These are phyloP conservation scores for Sebastes matsubarae DNA, from an alignment of 2,797 vertebrate species.

Conservation along the genomic window DNA sequence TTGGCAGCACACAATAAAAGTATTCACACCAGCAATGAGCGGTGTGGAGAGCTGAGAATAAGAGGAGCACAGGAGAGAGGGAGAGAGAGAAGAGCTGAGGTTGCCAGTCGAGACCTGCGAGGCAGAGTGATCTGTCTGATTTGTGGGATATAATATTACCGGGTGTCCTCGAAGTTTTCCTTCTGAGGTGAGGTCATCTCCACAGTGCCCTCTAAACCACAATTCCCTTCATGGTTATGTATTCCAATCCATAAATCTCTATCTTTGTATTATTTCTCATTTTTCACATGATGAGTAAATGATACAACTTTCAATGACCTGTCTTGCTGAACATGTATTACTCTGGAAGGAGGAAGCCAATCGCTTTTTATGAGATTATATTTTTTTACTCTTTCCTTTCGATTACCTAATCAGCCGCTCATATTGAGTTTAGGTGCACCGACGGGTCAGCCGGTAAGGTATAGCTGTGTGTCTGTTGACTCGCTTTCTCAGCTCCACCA, in stretches of 20 bases:
- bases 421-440: slow-evolving; percentile 54
- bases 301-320: slow-evolving; percentile 6
- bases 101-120: slow-evolving; percentile 46
- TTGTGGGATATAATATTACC: slow-evolving; percentile 51
- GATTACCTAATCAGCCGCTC: slow-evolving; percentile 58
- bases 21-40: slow-evolving; percentile 77
- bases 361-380: slow-evolving; percentile 36
- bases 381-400: slow-evolving; percentile 42
- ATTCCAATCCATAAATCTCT: slow-evolving; percentile 14
- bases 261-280: background rate
- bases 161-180: slow-evolving; percentile 36
- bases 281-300: slow-evolving; percentile 20
- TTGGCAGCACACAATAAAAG: slow-evolving; percentile 80
- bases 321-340: slow-evolving; percentile 22
- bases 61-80: background rate
- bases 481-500: background rate
- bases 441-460: slow-evolving; percentile 47
- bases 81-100: slow-evolving; percentile 32
- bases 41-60: slow-evolving; percentile 27
- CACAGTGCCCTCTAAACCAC: slow-evolving; percentile 23
- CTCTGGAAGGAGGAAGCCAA: slow-evolving; percentile 43
- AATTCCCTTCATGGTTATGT: slow-evolving; percentile 3
- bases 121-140: slow-evolving; percentile 42
- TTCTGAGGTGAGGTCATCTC: slow-evolving; percentile 48
- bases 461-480: slow-evolving; percentile 37